Evolutionary conservation across 1,140 invertebrate species (phyloP).

Genomic region (Agrypnia vestita): DNA sequence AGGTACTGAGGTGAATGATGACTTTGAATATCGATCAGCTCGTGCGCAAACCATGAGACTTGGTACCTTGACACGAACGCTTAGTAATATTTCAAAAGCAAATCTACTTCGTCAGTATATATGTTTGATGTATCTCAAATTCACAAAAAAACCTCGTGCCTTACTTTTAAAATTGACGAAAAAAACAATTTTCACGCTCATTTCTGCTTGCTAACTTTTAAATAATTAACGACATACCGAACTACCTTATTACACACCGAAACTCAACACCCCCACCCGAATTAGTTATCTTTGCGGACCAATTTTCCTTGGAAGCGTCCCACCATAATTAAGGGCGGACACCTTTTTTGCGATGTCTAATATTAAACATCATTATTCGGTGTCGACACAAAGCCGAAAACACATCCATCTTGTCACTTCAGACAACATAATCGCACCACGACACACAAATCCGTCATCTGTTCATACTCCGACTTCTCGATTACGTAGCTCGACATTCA

Average conservation of each 20-base stretch:
- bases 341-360: slow-evolving; percentile 52
- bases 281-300: slow-evolving; percentile 6
- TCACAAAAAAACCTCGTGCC: too few species aligned
- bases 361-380: slow-evolving; percentile 53
- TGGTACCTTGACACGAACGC: too few species aligned
- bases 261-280: not conserved
- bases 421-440: slow-evolving; percentile 50
- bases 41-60: too few species aligned
- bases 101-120: too few species aligned
- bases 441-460: slow-evolving; percentile 41
- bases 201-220: not conserved
- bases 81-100: too few species aligned
- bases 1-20: too few species aligned
- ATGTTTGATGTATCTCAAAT: too few species aligned
- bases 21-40: too few species aligned
- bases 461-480: slow-evolving; percentile 15
- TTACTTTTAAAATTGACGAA: too few species aligned
- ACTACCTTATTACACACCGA: not conserved
- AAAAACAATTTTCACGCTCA: too few species aligned
- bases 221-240: not conserved
- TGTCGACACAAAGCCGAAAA: slow-evolving; percentile 49
- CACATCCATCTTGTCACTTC: slow-evolving; percentile 50
- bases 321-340: slow-evolving; percentile 48
- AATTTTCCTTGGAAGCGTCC: slow-evolving; percentile 7
- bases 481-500: slow-evolving; percentile 6